Evolutionary conservation across 1,140 invertebrate genomes (phyloP).

Genomic region (Eueides isabella): DNA sequence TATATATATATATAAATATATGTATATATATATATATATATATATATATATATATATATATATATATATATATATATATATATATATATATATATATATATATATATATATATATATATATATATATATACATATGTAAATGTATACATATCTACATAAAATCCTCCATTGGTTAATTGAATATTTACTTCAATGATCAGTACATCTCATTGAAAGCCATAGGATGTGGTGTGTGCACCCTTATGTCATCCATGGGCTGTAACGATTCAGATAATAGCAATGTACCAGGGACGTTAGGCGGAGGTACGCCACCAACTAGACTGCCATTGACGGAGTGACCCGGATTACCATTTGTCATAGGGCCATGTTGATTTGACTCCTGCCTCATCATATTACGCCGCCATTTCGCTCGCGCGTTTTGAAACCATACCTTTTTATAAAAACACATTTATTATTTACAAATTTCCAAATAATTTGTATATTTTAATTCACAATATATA

Average conservation of each 20-base stretch:
- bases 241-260: constrained; percentile 64
- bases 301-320: constrained; percentile 44
- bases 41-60: too few relatives aligned
- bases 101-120: too few relatives aligned
- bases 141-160: not conserved
- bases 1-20: too few relatives aligned
- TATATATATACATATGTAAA: too few relatives aligned
- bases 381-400: constrained; percentile 92
- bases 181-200: constrained; percentile 41
- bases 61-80: too few relatives aligned
- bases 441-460: constrained; percentile 4
- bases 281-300: constrained; percentile 42
- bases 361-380: constrained; percentile 79
- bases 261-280: constrained; percentile 59
- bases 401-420: constrained; percentile 98
- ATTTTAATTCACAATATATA: too few relatives aligned
- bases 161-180: not conserved
- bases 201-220: constrained; percentile 71
- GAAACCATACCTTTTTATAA: constrained; percentile 95
- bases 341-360: constrained; percentile 52
- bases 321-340: constrained; percentile 49
- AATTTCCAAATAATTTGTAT: too few relatives aligned
- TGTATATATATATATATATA: too few relatives aligned
- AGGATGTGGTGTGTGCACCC: constrained; percentile 66
- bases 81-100: too few relatives aligned